A percentile compares a stretch with the other conserved stretches of the same genome.
These are phyloP conservation scores for Distichodus sexfasciatus DNA, from an alignment of 2,797 vertebrate genomes.

Conservation along the genomic window DNA sequence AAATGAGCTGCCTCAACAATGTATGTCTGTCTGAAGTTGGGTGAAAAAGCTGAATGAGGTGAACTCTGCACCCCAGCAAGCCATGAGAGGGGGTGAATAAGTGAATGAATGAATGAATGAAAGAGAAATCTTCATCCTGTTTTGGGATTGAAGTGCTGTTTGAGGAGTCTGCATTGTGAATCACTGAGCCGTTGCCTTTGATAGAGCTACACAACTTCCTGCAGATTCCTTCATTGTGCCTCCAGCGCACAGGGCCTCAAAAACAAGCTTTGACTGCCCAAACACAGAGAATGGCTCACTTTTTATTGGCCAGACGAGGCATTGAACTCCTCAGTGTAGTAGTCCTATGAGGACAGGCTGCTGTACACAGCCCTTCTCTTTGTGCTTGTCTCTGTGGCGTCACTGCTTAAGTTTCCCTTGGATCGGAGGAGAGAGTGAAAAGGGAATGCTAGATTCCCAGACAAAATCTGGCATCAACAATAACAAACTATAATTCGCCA, in stretches of 20 bases:
- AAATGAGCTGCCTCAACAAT: constrained; percentile 44
- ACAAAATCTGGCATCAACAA: constrained; percentile 42
- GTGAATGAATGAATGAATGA: constrained; percentile 48
- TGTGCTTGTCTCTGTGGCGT: constrained; percentile 53
- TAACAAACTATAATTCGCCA: constrained; percentile 54
- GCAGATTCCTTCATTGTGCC: constrained; percentile 62
- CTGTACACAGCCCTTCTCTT: constrained; percentile 45
- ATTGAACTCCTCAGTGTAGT: constrained; percentile 48
- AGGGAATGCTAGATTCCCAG: constrained; percentile 44
- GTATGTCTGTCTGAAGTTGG: constrained; percentile 28
- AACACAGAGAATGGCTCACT: constrained; percentile 55
- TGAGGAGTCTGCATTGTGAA: constrained; percentile 64
- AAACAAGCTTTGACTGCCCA: constrained; percentile 59
- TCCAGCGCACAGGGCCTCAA: constrained; percentile 57
- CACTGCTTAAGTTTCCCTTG: constrained; percentile 38
- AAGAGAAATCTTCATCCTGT: constrained; percentile 59
- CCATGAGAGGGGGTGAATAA: constrained; percentile 51
- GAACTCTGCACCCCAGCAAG: constrained; percentile 61
- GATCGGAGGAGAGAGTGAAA: constrained; percentile 32
- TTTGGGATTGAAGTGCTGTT: constrained; percentile 69
- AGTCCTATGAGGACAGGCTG: constrained; percentile 54
- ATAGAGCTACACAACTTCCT: constrained; percentile 70
- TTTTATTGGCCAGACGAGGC: constrained; percentile 59
- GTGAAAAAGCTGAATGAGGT: constrained; percentile 54
- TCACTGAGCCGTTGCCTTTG: constrained; percentile 68